phyloP scores from a whole-genome alignment of 2,888 invertebrate species.

The Apodemia duryi region DNA sequence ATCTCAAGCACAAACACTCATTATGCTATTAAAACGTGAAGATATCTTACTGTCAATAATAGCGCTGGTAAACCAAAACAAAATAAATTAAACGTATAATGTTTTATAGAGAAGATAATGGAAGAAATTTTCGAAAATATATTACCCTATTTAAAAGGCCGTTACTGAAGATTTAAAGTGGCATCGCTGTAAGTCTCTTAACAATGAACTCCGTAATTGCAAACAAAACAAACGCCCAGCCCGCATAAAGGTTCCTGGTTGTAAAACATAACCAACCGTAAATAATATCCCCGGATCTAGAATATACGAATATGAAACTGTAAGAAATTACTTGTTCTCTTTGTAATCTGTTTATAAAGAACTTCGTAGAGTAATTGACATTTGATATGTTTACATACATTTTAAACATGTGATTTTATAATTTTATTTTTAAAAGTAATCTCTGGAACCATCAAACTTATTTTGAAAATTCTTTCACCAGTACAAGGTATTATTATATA shows the following conservation, averaged over 20 bases:
- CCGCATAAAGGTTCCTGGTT: slow-evolving; percentile 40
- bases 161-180: slow-evolving; percentile 70
- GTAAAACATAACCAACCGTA: slow-evolving; percentile 29
- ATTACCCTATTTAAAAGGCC: slow-evolving; percentile 65
- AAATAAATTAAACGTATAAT: slow-evolving; percentile 15
- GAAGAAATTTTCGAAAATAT: slow-evolving; percentile 53
- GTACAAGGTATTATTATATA: too few relatives aligned
- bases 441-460: too few relatives aligned
- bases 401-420: too few relatives aligned
- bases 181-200: slow-evolving; percentile 56
- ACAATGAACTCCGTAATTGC: slow-evolving; percentile 58
- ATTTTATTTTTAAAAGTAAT: too few relatives aligned
- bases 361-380: neutral
- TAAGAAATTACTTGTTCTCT: neutral
- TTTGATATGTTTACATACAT: too few relatives aligned
- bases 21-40: neutral
- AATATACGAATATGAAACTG: slow-evolving; percentile 5
- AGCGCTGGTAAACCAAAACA: slow-evolving; percentile 8
- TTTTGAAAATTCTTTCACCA: too few relatives aligned
- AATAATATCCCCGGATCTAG: slow-evolving; percentile 25
- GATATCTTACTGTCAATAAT: neutral
- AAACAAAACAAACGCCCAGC: slow-evolving; percentile 49
- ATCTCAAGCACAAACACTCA: too few relatives aligned
- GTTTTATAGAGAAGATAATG: slow-evolving; percentile 34
- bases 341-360: neutral